Percentiles rank a stretch among this genome's conserved stretches.
Conservation (phyloP, 2,113 vertebrate genomes). For the Halichoerus grypus region DNA sequence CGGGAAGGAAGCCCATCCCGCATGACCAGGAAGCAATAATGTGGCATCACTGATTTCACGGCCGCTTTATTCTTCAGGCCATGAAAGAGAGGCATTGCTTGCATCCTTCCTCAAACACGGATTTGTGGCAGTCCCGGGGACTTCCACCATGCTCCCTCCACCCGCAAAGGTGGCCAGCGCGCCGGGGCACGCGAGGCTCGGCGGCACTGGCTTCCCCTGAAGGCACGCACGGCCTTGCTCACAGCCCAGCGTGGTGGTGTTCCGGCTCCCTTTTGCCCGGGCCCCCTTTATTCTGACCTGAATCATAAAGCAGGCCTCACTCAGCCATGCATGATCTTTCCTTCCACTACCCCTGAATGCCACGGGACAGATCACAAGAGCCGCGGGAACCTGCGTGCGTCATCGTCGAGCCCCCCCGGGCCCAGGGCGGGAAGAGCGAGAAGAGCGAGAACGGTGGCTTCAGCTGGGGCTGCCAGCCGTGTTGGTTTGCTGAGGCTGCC, state of each 20-base stretch:
- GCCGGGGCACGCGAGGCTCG: fast-evolving
- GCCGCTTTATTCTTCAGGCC: background rate
- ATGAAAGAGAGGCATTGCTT: fast-evolving
- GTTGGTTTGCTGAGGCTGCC: background rate
- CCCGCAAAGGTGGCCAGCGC: background rate
- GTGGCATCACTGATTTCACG: constrained; percentile 65
- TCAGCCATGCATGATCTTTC: fast-evolving
- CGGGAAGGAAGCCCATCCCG: constrained; percentile 83
- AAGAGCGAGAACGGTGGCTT: background rate
- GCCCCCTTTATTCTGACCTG: background rate
- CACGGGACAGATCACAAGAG: fast-evolving
- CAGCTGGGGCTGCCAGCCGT: fast-evolving
- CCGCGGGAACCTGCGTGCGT: fast-evolving
- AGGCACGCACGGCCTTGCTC: background rate
- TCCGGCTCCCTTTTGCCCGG: background rate
- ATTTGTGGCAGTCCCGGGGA: background rate
- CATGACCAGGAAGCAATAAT: constrained; percentile 84
- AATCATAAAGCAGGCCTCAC: fast-evolving
- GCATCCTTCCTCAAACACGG: background rate
- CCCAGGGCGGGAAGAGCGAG: fast-evolving
- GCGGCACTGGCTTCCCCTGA: background rate
- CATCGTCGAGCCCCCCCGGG: fast-evolving
- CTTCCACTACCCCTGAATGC: background rate
- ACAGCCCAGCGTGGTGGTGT: too few species aligned
- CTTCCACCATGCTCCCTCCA: background rate